These are phyloP conservation scores for Dynastes grantii DNA, from an alignment of 2,888 invertebrate species.

Conservation along the genomic window DNA sequence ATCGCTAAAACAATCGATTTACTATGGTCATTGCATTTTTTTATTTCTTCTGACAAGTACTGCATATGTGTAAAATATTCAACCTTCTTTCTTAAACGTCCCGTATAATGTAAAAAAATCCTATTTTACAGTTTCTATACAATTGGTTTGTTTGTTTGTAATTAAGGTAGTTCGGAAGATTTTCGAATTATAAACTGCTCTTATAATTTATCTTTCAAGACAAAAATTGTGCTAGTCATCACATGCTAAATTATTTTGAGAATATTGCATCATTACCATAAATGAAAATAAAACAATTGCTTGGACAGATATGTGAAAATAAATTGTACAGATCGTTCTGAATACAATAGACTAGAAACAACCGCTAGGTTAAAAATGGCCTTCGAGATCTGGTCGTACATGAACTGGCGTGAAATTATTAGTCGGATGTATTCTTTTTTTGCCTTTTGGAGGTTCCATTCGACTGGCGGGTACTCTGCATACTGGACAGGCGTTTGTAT, in stretches of 20 bases:
- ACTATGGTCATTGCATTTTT: too few relatives aligned
- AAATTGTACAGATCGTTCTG: constrained; percentile 31
- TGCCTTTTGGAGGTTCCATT: constrained; percentile 48
- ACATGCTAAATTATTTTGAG: too few relatives aligned
- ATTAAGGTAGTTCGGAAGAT: too few relatives aligned
- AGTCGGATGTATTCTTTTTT: constrained; percentile 51
- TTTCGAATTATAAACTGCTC: too few relatives aligned
- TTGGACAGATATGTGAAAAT: constrained; percentile 48
- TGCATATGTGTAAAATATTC: too few relatives aligned
- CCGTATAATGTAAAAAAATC: too few relatives aligned
- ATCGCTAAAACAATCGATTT: too few relatives aligned
- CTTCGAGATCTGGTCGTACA: constrained; percentile 67
- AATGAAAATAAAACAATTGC: background rate
- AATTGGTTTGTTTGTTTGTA: too few relatives aligned
- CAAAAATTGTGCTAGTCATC: background rate
- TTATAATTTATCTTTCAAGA: constrained; percentile 14
- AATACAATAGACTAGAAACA: constrained; percentile 47
- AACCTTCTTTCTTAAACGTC: too few relatives aligned
- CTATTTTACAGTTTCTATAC: too few relatives aligned
- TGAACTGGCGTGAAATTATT: constrained; percentile 27
- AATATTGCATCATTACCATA: background rate
- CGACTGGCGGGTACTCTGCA: constrained; percentile 59
- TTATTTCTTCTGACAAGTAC: too few relatives aligned
- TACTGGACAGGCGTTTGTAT: constrained; percentile 63
- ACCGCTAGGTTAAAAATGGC: constrained; percentile 64